Base-by-base conservation (phyloP, 1,140 invertebrate genomes). In the Globodera rostochiensis region DNA sequence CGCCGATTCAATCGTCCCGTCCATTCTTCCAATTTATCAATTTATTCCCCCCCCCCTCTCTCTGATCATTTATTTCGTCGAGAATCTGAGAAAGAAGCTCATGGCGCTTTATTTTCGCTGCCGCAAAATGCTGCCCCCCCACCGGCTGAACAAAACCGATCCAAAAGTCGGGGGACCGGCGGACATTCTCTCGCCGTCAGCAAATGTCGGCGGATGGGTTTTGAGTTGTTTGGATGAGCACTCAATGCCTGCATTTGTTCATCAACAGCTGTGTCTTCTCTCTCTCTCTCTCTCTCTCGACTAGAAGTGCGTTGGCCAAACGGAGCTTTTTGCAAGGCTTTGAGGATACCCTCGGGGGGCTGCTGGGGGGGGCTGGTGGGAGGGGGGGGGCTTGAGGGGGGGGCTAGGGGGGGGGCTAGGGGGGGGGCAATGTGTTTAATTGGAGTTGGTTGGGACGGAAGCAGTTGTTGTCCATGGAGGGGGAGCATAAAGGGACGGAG, bases 261-360 rank as follows among this genome's bases (percentile, higher is more conserved):
- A 64, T 64, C 57, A 19, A 64, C 57, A 64, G 57, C 57, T 64
- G 57, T 64, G 57, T 64, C 57, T 64, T 64, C 57, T 53, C 53
- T 36, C 36, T 36, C 25, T 36, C 25, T 36, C 25, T 36, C 25
- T 36, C 36, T 36, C 36, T 36, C 53, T 64, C 71, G 71, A 19
- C 47, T 49, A 73, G 66, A 67, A 73, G 50, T 49, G 71, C 46
- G 8, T 49, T 49, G 5, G 11, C 71, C 15, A 13, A 73, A 19
- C 46, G 15, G n/a, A 73, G n/a, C 13, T 73, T 19, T 49, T 73
- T 53, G 71, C 71, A 47, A 73, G 50, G 47, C 5, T 49, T 53
- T 73, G 71, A 73, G 47, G 47, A 11, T n/a, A 73, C 2, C 13
- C 6, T 19, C 19, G 13, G 11, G 19, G 46, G 47, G 15, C 13